Base-by-base conservation (phyloP, 2,797 vertebrate genomes). In the Rhynchotus rufescens region DNA sequence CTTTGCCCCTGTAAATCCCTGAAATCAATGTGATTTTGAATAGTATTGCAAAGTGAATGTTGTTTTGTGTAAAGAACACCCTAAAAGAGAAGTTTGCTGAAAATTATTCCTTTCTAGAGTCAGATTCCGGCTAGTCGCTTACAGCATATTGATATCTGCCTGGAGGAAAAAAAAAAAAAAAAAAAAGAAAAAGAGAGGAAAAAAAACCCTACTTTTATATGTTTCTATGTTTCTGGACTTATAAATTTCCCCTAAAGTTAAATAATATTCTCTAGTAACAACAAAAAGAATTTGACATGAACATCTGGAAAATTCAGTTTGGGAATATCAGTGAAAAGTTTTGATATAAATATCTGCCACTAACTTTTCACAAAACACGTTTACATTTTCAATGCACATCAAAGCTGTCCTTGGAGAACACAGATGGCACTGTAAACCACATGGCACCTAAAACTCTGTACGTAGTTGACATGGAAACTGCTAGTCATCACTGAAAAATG, bases 361-460 rank as follows among this genome's bases (percentile, higher is more conserved):
- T 90, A 93, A 90, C 80, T 75, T 95, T 97, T 95, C 52, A 71
- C n/a, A 85, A 94, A 88, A 71, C 38, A 93, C 84, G 68, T 66
- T 95, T 94, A 21, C 60, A 94, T 92, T 94, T 95, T 36, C 21
- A 57, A 30, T 57, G 76, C 73, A 85, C 75, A 71, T 89, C 61
- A 75, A 92, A 49, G 34, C 61, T 79, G 54, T 92, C 92, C 78
- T 95, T 85, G 71, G 92, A 95, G 83, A 94, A 90, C 64, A 80
- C 92, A 97, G 93, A 95, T 95, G 75, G 57, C 86, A 86, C 78
- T 95, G 64, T 38, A 83, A 94, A 93, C 56, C 4, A 6, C 90
- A 95, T 92, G 88, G 54, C 90, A 84, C 44, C 42, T 67, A 92
- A 96, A 72, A 10, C 90, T 68, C 5, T n/a, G 6, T 78, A 36